Conservation (phyloP, 2,888 invertebrate genomes). For the Nipponacmea schrenckii region DNA sequence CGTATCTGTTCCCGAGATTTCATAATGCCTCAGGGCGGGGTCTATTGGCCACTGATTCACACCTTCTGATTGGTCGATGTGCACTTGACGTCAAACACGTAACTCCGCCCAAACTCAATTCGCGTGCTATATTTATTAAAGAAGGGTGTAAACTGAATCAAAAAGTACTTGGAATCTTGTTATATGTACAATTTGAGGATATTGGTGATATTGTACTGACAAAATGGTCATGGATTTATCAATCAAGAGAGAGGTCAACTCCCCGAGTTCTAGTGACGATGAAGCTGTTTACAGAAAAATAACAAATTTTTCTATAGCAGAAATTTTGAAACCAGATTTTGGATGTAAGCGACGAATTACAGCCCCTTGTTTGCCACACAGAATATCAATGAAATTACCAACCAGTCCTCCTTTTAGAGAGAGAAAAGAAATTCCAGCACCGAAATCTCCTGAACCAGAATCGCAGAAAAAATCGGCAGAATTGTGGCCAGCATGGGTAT, state of each 20-base stretch:
- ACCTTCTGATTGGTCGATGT: background rate
- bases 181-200: no score
- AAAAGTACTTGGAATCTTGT: no score
- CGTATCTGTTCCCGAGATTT: background rate
- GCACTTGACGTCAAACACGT: background rate
- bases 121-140: background rate
- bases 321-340: constrained; percentile 51
- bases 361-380: background rate
- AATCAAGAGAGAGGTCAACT: constrained; percentile 6
- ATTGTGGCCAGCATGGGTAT: constrained; percentile 89
- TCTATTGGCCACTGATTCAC: background rate
- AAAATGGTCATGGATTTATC: constrained; percentile 13
- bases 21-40: background rate
- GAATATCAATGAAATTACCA: background rate
- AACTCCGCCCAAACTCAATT: background rate
- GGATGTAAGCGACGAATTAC: constrained; percentile 26
- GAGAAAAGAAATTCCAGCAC: background rate
- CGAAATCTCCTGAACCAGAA: background rate
- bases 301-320: constrained; percentile 53
- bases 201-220: background rate
- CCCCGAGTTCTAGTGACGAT: background rate
- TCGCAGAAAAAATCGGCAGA: constrained; percentile 72
- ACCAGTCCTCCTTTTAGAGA: background rate
- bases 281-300: constrained; percentile 18
- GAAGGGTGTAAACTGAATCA: background rate